Conservation (phyloP, 1,140 invertebrate genomes). For the Cheumatopsyche charites region DNA sequence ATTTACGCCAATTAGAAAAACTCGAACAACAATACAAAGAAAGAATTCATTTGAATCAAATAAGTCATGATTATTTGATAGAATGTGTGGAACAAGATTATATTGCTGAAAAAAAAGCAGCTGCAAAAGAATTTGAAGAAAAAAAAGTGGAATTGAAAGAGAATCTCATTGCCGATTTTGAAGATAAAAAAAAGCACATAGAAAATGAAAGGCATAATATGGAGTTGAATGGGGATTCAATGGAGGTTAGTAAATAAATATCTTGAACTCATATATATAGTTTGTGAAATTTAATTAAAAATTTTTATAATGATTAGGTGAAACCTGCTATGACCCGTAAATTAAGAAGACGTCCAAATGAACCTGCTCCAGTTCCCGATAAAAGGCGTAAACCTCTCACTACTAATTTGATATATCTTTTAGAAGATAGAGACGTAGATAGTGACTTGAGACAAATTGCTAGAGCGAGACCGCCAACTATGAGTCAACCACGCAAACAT, state of each 20-base stretch:
- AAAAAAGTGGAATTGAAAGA: slow-evolving; percentile 93
- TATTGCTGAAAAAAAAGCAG: slow-evolving; percentile 83
- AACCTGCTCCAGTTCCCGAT: slow-evolving; percentile 86
- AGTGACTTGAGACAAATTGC: slow-evolving; percentile 85
- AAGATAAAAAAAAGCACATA: slow-evolving; percentile 89
- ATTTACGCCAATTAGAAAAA: slow-evolving; percentile 79
- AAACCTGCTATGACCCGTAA: slow-evolving; percentile 84
- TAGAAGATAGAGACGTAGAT: slow-evolving; percentile 90
- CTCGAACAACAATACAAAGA: slow-evolving; percentile 84
- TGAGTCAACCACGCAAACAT: slow-evolving; percentile 53
- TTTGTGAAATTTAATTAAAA: slow-evolving; percentile 3
- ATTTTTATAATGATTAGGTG: slow-evolving; percentile 56
- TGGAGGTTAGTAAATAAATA: slow-evolving; percentile 66
- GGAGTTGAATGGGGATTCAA: slow-evolving; percentile 86
- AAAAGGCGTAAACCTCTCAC: slow-evolving; percentile 81
- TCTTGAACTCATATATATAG: neutral
- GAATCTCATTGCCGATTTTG: slow-evolving; percentile 87
- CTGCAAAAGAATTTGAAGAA: slow-evolving; percentile 92
- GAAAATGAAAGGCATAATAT: slow-evolving; percentile 85
- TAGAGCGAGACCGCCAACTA: slow-evolving; percentile 59
- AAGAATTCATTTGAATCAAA: slow-evolving; percentile 78
- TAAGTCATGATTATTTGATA: slow-evolving; percentile 81
- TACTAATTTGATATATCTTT: slow-evolving; percentile 81
- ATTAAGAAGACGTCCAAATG: slow-evolving; percentile 88
- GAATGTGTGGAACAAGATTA: slow-evolving; percentile 90